Conservation (phyloP, 2,113 vertebrate genomes). For the Panthera uncia region DNA sequence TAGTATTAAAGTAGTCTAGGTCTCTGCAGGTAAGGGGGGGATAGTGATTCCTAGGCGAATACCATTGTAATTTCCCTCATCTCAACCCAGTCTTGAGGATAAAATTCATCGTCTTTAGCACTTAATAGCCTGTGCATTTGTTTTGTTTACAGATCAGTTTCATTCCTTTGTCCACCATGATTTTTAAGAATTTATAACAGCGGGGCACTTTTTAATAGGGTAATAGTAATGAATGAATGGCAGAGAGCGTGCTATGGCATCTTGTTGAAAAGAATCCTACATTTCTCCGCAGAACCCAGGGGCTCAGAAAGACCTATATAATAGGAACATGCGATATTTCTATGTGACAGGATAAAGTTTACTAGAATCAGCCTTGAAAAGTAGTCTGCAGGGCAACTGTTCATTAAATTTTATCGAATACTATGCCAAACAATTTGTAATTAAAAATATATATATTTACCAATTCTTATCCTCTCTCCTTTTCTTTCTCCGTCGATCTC, state of each 20-base stretch:
- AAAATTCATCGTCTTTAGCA: slow-evolving; percentile 45
- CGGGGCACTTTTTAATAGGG: not conserved
- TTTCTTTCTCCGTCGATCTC: not conserved
- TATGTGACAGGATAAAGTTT: not conserved
- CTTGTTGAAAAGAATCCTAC: not conserved
- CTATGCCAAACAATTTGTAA: not conserved
- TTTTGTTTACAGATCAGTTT: slow-evolving; percentile 17
- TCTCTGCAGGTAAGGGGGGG: not conserved
- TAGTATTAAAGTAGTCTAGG: not conserved
- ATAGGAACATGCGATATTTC: not conserved
- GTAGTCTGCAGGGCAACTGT: not conserved
- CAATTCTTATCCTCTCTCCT: not conserved
- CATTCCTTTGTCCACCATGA: not conserved
- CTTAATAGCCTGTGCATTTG: not conserved
- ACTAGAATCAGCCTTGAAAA: not conserved
- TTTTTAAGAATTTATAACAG: slow-evolving; percentile 16
- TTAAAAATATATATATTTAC: not conserved
- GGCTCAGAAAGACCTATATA: not conserved
- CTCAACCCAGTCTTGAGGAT: not conserved
- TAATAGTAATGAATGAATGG: not conserved
- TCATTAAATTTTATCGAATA: not conserved
- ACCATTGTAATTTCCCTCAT: not conserved
- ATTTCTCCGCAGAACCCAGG: not conserved
- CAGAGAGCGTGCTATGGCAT: not conserved
- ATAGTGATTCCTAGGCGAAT: slow-evolving; percentile 7